phyloP scores from a whole-genome alignment of 2,113 vertebrate genomes.

The Hydrolagus affinis region DNA sequence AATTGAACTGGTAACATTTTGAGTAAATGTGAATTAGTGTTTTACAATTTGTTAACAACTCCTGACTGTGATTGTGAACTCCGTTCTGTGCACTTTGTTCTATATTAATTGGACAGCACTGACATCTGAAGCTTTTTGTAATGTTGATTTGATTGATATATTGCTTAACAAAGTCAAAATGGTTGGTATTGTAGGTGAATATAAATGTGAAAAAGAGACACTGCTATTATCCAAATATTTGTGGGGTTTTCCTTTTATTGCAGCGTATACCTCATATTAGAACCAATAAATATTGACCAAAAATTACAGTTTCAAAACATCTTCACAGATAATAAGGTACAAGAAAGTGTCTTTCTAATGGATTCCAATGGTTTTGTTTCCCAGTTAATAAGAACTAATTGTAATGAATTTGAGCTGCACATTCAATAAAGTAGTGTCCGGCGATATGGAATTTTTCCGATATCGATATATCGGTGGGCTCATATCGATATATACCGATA shows the following conservation, averaged over 20 bases:
- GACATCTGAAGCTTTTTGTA: slow-evolving; percentile 72
- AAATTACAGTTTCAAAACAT: slow-evolving; percentile 28
- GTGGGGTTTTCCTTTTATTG: slow-evolving; percentile 30
- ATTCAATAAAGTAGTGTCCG: no score
- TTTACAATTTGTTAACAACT: slow-evolving; percentile 49
- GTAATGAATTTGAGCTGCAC: neutral
- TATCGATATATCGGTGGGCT: no score
- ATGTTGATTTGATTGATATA: slow-evolving; percentile 70
- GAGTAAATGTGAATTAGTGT: slow-evolving; percentile 70
- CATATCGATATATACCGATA: no score
- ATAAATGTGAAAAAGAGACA: slow-evolving; percentile 68
- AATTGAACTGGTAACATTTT: slow-evolving; percentile 69
- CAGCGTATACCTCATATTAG: slow-evolving; percentile 29
- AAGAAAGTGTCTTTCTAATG: slow-evolving; percentile 7
- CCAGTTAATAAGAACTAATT: neutral
- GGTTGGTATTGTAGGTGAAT: slow-evolving; percentile 83
- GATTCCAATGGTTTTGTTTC: neutral
- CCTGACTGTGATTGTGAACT: slow-evolving; percentile 79
- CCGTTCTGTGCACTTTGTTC: slow-evolving; percentile 74
- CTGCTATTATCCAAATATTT: slow-evolving; percentile 31
- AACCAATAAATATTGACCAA: slow-evolving; percentile 33
- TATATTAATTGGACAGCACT: slow-evolving; percentile 69
- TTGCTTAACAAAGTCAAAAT: slow-evolving; percentile 65
- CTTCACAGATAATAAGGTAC: slow-evolving; percentile 13
- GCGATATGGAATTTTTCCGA: no score